Evolutionary conservation across 2,113 vertebrate species (phyloP), one percentile per base, ranked within the genome.

Genomic region (Peromyscus leucopus): DNA sequence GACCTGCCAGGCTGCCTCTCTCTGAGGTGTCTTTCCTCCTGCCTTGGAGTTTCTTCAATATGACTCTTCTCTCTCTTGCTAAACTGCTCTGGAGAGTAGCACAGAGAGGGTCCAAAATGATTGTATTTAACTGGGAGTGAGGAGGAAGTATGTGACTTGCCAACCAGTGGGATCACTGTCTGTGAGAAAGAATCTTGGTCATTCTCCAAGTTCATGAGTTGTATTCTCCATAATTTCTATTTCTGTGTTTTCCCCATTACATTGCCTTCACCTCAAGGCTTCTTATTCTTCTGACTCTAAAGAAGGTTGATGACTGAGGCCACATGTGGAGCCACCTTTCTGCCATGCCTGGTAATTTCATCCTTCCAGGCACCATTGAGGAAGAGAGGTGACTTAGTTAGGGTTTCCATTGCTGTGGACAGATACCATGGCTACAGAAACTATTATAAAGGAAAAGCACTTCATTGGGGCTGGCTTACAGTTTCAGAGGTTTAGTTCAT

Each of bases 51-150:
- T 90, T 72, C 94, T 91, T 94, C 95, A 96, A 51, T 96, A 95
- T 97, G 98, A 98, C 97, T 93, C 90, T 59, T 97, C 93, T 55
- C 75, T 97, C 94, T 72, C 96, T 97, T 96, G 96, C 15, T 94
- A 97, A 98, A 96, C 95, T 36, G 93, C 94, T 94, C 59, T 86
- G 84, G 28, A 31, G 96, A 95, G 91, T 55, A 94, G 91, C 11
- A 0, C 26, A 55, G 83, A 78, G 92, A 93, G 90, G 90, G 42
- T n/a, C 97, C 97, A 96, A 91, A 96, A 79, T 94, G 93, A 42
- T 97, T 98, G 92, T 93, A 85, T 96, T 98, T 97, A 97, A 51
- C 91, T 95, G 92, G 84, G 94, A 95, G 98, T 88, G 79, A 87
- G 76, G 69, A 78, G 75, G 59, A 78, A 33, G 92, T 83, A 94